Base-by-base conservation (phyloP, 2,797 vertebrate genomes). In the Poeciliopsis turneri region DNA sequence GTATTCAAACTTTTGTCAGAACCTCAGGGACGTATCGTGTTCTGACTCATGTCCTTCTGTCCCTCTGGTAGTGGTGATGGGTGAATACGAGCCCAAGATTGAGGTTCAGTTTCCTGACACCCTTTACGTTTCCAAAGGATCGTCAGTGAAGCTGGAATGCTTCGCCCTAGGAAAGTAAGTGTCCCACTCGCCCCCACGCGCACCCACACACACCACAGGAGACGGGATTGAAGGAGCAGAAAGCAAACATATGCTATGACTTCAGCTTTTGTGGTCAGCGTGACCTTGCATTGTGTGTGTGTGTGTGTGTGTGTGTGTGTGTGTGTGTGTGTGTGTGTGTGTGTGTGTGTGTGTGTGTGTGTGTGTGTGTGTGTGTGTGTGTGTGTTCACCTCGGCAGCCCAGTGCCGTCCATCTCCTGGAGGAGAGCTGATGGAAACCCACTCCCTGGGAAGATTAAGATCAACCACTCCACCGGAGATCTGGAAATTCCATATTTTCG, bases 91-190 rank as follows among this genome's bases (percentile, higher is more conserved):
- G 89, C 98, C 98, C 12, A 98, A 98, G 95, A 98, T 99, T 78
- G 97, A 99, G 94, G 97, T 98, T 79, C 97, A 97, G 89, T 98
- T 99, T 87, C 96, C 97, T 46, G 97, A 98, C 91, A 95, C 78
- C 0, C 95, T 97, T 71, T 94, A 95, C 0, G 95, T 97, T 71
- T 95, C 97, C 0, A 98, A 96, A 94, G 98, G 98, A 93, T 94
- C 96, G 13, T 97, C 96, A 0, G 97, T 97, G 85, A 97, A 96
- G 84, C 92, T 99, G 93, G 98, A 98, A 87, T 99, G 97, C 92
- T 99, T 99, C 83, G 97, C 98, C 84, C 94, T 98, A 90, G 97
- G 97, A 94, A 99, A 99, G 98, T 99, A 96, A 97, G 97, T 98
- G 80, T 46, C 43, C 53, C 16, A 59, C 61, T 20, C 16, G 7